A percentile compares a stretch with the other conserved stretches of the same genome.
phyloP scores from a whole-genome alignment of 2,797 vertebrate species.

The Pipistrellus nathusii region DNA sequence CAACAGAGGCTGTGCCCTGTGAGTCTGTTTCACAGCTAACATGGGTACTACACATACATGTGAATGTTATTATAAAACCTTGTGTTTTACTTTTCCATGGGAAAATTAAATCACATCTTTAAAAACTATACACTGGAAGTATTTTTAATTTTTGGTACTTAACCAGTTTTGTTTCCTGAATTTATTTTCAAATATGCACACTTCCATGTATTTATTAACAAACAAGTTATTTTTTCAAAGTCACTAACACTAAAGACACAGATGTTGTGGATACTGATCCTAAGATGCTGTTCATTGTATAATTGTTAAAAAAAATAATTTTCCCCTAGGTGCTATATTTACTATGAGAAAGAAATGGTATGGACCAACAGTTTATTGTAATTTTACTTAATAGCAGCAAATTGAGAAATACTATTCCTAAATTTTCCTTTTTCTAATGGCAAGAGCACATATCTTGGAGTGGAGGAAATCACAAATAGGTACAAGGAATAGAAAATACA shows the following conservation, averaged over 20 bases:
- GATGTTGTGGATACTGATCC: background rate
- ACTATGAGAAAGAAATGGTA: slow-evolving; percentile 31
- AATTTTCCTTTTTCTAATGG: background rate
- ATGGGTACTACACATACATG: background rate
- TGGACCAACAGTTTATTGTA: background rate
- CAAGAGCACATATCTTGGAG: background rate
- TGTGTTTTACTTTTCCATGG: background rate
- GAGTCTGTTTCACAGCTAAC: background rate
- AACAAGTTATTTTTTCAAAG: background rate
- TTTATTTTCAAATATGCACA: slow-evolving; percentile 38
- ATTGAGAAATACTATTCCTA: background rate
- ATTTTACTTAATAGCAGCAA: slow-evolving; percentile 24
- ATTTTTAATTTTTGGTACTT: background rate
- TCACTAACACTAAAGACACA: background rate
- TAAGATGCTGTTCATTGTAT: background rate
- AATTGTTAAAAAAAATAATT: background rate
- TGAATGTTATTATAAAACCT: background rate
- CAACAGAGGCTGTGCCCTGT: background rate
- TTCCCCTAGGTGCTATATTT: background rate
- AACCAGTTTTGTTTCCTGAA: background rate
- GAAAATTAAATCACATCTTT: slow-evolving; percentile 35
- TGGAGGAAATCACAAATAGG: background rate
- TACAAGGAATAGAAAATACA: slow-evolving; percentile 26
- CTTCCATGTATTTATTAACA: background rate
- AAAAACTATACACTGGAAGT: background rate